Conservation (phyloP, 2,797 vertebrate genomes). For the Kryptopterus vitreolus region DNA sequence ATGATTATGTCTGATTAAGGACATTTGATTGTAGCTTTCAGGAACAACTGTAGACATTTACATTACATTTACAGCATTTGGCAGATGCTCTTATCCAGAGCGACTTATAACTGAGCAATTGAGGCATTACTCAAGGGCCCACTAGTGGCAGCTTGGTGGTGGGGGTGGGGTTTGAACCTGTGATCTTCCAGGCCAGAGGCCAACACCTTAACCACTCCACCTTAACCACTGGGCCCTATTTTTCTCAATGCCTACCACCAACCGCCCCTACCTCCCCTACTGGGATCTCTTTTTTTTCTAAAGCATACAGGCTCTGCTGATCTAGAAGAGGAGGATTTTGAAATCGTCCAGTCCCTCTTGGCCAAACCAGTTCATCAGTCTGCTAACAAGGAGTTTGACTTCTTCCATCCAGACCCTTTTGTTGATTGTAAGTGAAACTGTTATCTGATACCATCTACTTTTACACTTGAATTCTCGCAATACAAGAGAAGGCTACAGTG, state of each 20-base stretch:
- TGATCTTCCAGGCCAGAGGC: too few species aligned
- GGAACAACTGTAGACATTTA: background rate
- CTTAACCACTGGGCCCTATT: too few species aligned
- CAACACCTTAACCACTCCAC: too few species aligned
- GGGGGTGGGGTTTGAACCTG: too few species aligned
- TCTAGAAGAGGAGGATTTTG: slow-evolving; percentile 73
- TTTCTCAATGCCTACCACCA: too few species aligned
- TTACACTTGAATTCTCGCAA: background rate
- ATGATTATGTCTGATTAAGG: background rate
- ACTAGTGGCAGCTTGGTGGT: too few species aligned
- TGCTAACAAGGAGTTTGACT: slow-evolving; percentile 77
- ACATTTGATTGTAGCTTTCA: background rate
- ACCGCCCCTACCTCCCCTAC: too few species aligned
- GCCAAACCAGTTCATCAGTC: slow-evolving; percentile 26
- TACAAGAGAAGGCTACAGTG: background rate
- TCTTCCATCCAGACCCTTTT: slow-evolving; percentile 93
- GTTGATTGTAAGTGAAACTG: slow-evolving; percentile 79
- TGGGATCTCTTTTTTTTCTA: background rate
- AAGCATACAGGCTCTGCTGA: slow-evolving; percentile 61
- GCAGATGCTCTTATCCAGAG: too few species aligned
- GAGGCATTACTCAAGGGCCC: too few species aligned
- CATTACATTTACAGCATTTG: too few species aligned
- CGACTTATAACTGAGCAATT: too few species aligned
- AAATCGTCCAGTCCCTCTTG: slow-evolving; percentile 67
- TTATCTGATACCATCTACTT: background rate